Percentiles rank a stretch among this genome's conserved stretches.
Conservation (phyloP, 2,888 invertebrate genomes). For the Synanthedon vespiformis region DNA sequence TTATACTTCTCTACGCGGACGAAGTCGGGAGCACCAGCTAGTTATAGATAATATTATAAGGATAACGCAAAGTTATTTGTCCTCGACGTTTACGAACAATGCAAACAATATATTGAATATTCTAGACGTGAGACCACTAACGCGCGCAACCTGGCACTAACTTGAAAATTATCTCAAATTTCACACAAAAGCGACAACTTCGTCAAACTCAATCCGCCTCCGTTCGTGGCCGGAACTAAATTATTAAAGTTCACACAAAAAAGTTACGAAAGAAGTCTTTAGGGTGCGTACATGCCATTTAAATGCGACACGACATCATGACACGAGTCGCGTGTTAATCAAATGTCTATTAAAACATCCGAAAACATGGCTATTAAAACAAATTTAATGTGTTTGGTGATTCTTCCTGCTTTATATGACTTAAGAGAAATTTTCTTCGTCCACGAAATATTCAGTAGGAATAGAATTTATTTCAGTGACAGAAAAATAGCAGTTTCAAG, state of each 20-base stretch:
- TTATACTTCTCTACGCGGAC: too few species aligned
- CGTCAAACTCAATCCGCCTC: slow-evolving; percentile 9
- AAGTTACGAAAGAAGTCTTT: neutral
- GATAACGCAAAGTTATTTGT: neutral
- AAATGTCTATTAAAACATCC: neutral
- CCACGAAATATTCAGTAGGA: too few species aligned
- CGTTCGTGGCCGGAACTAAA: slow-evolving; percentile 3
- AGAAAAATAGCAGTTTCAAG: too few species aligned
- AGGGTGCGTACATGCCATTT: neutral
- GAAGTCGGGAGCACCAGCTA: too few species aligned
- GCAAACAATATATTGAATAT: neutral
- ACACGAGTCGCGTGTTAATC: neutral
- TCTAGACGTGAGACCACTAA: neutral
- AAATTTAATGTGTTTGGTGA: too few species aligned
- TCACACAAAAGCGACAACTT: slow-evolving; percentile 3
- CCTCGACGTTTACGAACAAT: too few species aligned
- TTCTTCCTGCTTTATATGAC: too few species aligned
- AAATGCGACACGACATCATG: neutral
- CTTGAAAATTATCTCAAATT: neutral
- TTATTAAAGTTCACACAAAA: neutral
- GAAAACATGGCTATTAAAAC: neutral
- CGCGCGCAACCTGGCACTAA: neutral
- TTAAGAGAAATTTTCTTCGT: too few species aligned
- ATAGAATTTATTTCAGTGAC: too few species aligned
- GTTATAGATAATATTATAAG: slow-evolving; percentile 4